A percentile compares a stretch with the other conserved stretches of the same genome.
Conservation (phyloP, 2,797 vertebrate species). For the Poeciliopsis infans region DNA sequence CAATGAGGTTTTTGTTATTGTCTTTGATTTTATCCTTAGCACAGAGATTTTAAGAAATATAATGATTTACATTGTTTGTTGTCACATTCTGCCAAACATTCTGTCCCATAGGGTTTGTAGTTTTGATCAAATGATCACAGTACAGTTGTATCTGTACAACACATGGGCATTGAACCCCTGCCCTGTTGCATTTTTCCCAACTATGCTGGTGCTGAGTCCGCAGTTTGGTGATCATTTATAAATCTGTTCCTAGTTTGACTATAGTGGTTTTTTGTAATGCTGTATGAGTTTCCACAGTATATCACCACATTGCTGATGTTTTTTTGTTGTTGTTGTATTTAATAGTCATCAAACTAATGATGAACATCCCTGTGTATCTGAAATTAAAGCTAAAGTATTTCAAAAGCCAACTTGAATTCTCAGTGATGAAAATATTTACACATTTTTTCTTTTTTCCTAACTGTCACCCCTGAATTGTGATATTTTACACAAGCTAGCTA, state of each 20-base stretch:
- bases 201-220: constrained; percentile 2
- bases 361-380: too few relatives aligned
- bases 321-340: too few relatives aligned
- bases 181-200: constrained; percentile 1
- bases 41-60: constrained; percentile 25
- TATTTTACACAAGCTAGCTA: too few relatives aligned
- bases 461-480: too few relatives aligned
- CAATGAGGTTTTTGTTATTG: constrained; percentile 28
- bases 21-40: constrained; percentile 49
- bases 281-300: neutral
- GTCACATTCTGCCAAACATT: constrained; percentile 37
- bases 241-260: neutral
- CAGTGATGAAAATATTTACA: neutral
- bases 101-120: constrained; percentile 37
- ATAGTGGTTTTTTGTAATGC: neutral
- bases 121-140: constrained; percentile 65
- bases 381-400: neutral
- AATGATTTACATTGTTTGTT: constrained; percentile 41
- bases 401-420: neutral
- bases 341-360: neutral
- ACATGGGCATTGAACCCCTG: constrained; percentile 39
- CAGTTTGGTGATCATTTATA: neutral
- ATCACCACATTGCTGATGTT: neutral
- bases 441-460: neutral
- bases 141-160: constrained; percentile 57